phyloP scores from a whole-genome alignment of 2,113 vertebrate species.

The Paradoxurus hermaphroditus region DNA sequence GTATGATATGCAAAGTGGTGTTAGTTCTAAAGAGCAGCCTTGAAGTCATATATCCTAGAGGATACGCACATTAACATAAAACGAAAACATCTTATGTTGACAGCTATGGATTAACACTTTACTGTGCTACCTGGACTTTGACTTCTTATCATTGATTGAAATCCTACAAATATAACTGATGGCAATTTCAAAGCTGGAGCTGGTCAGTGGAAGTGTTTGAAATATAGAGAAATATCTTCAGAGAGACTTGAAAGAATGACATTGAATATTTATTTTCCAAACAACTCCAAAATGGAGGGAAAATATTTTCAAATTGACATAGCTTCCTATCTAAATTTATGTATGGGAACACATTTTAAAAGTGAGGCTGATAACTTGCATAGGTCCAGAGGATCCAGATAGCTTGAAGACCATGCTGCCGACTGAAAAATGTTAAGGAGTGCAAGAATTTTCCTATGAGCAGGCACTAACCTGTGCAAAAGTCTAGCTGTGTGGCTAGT shows the following conservation, averaged over 20 bases:
- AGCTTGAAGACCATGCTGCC: not conserved
- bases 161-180: not conserved
- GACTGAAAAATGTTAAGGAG: not conserved
- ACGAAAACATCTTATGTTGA: not conserved
- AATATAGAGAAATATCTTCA: not conserved
- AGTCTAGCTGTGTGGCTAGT: no score
- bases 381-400: not conserved
- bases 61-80: not conserved
- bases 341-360: not conserved
- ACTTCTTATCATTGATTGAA: not conserved
- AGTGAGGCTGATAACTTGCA: not conserved
- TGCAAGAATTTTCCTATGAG: not conserved
- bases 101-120: slow-evolving; percentile 10
- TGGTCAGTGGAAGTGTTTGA: not conserved
- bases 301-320: not conserved
- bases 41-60: not conserved
- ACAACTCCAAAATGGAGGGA: not conserved
- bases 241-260: not conserved
- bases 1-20: not conserved
- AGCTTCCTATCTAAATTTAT: not conserved
- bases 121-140: not conserved
- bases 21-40: slow-evolving; percentile 31
- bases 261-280: slow-evolving; percentile 7
- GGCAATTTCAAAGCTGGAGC: not conserved
- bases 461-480: not conserved